Evolutionary conservation across 2,113 vertebrate genomes (phyloP), one percentile per base, ranked within the genome.

Genomic region (Sus scrofa): DNA sequence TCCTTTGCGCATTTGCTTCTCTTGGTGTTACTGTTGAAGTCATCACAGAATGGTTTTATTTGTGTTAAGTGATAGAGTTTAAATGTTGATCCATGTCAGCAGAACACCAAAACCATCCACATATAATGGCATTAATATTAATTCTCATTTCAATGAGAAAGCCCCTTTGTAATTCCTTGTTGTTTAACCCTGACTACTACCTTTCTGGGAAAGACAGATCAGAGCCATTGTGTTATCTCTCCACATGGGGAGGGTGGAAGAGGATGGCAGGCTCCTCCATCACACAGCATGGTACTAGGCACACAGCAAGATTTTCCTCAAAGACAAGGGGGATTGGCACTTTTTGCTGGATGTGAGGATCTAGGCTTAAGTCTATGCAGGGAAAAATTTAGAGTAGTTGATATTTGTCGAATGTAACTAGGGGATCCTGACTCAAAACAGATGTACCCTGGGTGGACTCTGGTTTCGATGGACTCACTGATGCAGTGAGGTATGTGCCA

Each of bases 61-160:
- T 97, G 93, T 94, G 91, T 79, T 93, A 92, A 96, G 75, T 93
- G 96, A 81, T 86, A 78, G 74, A 82, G 67, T 95, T 95, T 96
- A 81, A 97, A 77, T 96, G 96, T 91, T 92, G 96, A 86, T 96
- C 74, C 54, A 32, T 97, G 97, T 95, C 89, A 92, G 87, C 70
- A 94, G 93, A 87, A 94, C 71, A 24, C 60, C 11, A 50, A 95
- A 92, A 62, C 95, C 91, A 93, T 89, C 91, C 75, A 89, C 81
- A 74, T 79, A 87, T 96, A 96, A 97, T 96, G 97, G 81, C 95
- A 96, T 97, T 97, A 96, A 95, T 96, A 93, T 96, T 97, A 96
- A 97, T 97, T 95, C 91, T 96, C 91, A 93, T 93, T 94, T 97
- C 95, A 95, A 92, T 77, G 90, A 91, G 95, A 96, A 96, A 95